These are phyloP conservation scores for Dexiosoma caninum DNA, from an alignment of 2,888 invertebrate species.

Conservation along the genomic window DNA sequence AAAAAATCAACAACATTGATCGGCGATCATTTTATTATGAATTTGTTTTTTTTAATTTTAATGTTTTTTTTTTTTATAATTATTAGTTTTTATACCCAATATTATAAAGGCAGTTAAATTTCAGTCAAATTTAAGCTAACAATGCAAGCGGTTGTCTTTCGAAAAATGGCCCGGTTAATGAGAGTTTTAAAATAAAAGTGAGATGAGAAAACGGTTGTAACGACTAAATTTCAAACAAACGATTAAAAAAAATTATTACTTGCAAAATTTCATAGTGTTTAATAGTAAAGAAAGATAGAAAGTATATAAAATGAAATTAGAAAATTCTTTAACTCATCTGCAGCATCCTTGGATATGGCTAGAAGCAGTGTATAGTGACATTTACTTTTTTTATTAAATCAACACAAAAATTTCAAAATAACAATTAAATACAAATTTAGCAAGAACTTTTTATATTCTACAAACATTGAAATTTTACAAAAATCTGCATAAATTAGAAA, in stretches of 20 bases:
- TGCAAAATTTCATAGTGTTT: background rate
- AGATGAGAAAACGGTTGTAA: slow-evolving; percentile 4
- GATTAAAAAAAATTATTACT: background rate
- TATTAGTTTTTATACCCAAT: slow-evolving; percentile 50
- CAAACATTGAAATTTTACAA: slow-evolving; percentile 6
- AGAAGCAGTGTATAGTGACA: slow-evolving; percentile 71
- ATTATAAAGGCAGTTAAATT: no score
- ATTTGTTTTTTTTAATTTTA: no score
- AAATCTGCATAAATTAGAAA: slow-evolving; percentile 33
- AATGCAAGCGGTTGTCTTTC: slow-evolving; percentile 70
- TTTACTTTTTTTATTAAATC: slow-evolving; percentile 34
- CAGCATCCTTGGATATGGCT: slow-evolving; percentile 74
- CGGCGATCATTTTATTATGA: slow-evolving; percentile 46
- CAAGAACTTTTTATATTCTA: background rate
- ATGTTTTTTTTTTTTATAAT: background rate
- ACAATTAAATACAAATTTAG: background rate
- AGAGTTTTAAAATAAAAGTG: slow-evolving; percentile 42
- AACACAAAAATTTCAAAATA: background rate
- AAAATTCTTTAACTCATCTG: slow-evolving; percentile 71
- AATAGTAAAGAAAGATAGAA: slow-evolving; percentile 17
- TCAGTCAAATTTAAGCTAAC: slow-evolving; percentile 70
- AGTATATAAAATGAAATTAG: slow-evolving; percentile 73
- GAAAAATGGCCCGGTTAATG: slow-evolving; percentile 53
- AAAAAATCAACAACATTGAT: slow-evolving; percentile 30
- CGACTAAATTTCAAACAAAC: slow-evolving; percentile 37